Evolutionary conservation across 2,888 invertebrate species (phyloP), one percentile per base, ranked within the genome.

Genomic region (Vanessa cardui): DNA sequence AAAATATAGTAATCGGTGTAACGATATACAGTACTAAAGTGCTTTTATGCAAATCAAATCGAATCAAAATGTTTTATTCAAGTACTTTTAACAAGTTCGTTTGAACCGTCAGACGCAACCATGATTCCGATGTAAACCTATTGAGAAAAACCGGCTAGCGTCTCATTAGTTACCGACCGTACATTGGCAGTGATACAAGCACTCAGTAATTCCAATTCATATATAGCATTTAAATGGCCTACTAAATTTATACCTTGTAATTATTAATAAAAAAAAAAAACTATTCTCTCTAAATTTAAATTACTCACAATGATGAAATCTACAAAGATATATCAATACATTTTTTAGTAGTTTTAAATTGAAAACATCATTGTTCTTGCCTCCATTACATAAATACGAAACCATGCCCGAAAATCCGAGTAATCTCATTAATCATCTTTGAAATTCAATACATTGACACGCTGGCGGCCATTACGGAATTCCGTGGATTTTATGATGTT

Each of bases 401-500:
- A 56, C 65, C 77, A 72, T 76, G 75, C 76, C 73, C 75, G 79
- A 83, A 86, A 85, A 89, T 89, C 83, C 86, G 76, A 85, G 79
- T 82, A 82, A 89, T 88, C 79, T 85, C 85, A 90, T 92, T 89
- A 89, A 90, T 92, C 89, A 91, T 89, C 85, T 85, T 83, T 87
- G 89, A 87, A 88, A 90, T 91, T 90, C 90, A 91, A 92, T 90
- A 91, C 90, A 90, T 88, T 83, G 89, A 89, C 89, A 87, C 86
- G 83, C 80, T 80, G 80, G 75, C 80, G 72, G 79, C 81, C 83
- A 82, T 84, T 84, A 84, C 77, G 73, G 79, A 77, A 88, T 89
- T 82, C 85, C 89, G 77, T 80, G 82, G 80, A 85, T 88, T 85
- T 89, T 87, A 86, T 86, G 81, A 83, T 85, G 86, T 87, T 89